Evolutionary conservation across 2,888 invertebrate species (phyloP), one percentile per base, ranked within the genome.

Genomic region (Latrodectus elegans): DNA sequence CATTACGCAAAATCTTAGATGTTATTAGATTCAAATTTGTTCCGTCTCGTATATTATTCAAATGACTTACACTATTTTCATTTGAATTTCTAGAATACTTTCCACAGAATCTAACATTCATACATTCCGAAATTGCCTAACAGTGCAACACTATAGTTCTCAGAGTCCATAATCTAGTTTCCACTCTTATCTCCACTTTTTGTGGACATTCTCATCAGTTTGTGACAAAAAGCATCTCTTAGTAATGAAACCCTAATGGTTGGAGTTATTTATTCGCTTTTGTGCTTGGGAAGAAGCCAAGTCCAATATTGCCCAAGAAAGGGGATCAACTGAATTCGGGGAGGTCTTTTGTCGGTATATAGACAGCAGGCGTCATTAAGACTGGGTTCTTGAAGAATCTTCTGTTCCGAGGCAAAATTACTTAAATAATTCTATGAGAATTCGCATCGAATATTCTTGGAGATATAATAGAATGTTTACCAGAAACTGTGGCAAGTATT

Each of bases 281-380:
- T 80, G 49, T 65, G 72, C 64, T 64, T 80, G 80, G 80, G 72
- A 64, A 51, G 11, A 14, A 64, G 71, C 80, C 80, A 80, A 80
- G 72, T 72, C 65, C 71, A 65, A 72, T 72, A 80, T 80, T 64
- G 17, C 49, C 75, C 64, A 65, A 76, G 75, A 64, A 26, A 65
- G 49, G 51, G 75, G 22, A 55, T 53, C 22, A 38, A 14, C 52
- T 0, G n/a, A 52, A 52, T 14, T 26, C 67, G 52, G 22, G 22
- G 49, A 51, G 65, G 53, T 77, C 72, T 64, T 80, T 80, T 72
- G 80, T 72, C 80, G 22, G 80, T 60, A 60, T 72, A 72, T 26
- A 72, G 72, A 51, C 64, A 80, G 22, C 49, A n/a, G 80, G 80
- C 71, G 80, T 80, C 80, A 80, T 80, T 80, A 80, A 49, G 65